Conservation (phyloP, 64 coral and sea anemone genomes). For the Montipora cactus region DNA sequence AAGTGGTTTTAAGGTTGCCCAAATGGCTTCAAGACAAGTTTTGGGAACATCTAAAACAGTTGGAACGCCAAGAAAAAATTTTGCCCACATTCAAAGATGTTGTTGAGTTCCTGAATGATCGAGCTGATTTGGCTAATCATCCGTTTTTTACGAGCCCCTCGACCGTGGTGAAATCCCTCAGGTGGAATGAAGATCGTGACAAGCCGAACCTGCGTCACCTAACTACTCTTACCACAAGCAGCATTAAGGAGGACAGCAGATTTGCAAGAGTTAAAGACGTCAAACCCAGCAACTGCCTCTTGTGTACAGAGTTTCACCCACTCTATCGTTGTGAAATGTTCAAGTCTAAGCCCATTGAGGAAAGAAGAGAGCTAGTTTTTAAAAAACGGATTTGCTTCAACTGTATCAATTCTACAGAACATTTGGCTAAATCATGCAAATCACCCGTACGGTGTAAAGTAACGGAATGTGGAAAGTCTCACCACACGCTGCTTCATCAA, state of each 20-base stretch:
- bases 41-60: no score
- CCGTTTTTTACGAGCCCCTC: no score
- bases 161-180: no score
- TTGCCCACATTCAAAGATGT: no score
- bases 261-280: not conserved
- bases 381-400: conserved; percentile 43
- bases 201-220: not conserved
- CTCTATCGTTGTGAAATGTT: conserved; percentile 42
- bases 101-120: no score
- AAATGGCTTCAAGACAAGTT: no score
- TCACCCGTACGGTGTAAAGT: conserved; percentile 15
- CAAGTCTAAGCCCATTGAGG: conserved; percentile 17
- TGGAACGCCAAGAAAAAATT: no score
- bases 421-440: conserved; percentile 23
- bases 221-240: not conserved
- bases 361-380: conserved; percentile 34
- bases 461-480: conserved; percentile 38
- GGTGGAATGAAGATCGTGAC: not conserved
- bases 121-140: no score
- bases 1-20: no score
- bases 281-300: not conserved
- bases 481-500: conserved; percentile 33
- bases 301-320: conserved; percentile 24
- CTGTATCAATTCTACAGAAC: conserved; percentile 38
- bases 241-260: not conserved